Conservation (phyloP, 2,797 vertebrate species). For the Salmo trutta region DNA sequence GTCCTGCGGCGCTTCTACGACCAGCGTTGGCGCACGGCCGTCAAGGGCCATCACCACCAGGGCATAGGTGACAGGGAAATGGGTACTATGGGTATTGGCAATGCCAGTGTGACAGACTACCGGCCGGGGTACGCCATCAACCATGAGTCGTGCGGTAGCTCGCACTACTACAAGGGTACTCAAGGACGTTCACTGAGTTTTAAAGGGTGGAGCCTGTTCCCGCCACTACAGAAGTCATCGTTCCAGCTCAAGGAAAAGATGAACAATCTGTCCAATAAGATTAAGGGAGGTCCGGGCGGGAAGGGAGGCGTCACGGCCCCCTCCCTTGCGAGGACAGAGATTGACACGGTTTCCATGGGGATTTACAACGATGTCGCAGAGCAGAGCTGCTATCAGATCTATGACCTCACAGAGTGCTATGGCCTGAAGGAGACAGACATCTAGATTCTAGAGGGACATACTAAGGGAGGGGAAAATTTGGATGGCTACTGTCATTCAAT, state of each 20-base stretch:
- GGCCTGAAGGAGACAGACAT: constrained; percentile 94
- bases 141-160: constrained; percentile 67
- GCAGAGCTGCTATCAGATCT: constrained; percentile 83
- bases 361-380: constrained; percentile 84
- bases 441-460: constrained; percentile 81
- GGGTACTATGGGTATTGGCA: background rate
- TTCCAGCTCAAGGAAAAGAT: constrained; percentile 93
- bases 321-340: constrained; percentile 78
- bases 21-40: constrained; percentile 85
- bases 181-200: constrained; percentile 75
- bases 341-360: constrained; percentile 88
- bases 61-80: background rate
- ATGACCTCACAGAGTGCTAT: constrained; percentile 86
- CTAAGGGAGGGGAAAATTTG: background rate
- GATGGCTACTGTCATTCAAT: background rate
- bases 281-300: constrained; percentile 81
- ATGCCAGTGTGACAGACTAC: constrained; percentile 59
- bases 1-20: constrained; percentile 88
- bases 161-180: constrained; percentile 69
- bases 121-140: constrained; percentile 66
- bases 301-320: constrained; percentile 52
- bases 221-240: constrained; percentile 86
- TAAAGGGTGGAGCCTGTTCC: constrained; percentile 86
- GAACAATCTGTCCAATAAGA: constrained; percentile 92
- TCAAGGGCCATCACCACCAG: constrained; percentile 61